phyloP scores from a whole-genome alignment of 2,888 invertebrate species.

The Aporophyla nigra region DNA sequence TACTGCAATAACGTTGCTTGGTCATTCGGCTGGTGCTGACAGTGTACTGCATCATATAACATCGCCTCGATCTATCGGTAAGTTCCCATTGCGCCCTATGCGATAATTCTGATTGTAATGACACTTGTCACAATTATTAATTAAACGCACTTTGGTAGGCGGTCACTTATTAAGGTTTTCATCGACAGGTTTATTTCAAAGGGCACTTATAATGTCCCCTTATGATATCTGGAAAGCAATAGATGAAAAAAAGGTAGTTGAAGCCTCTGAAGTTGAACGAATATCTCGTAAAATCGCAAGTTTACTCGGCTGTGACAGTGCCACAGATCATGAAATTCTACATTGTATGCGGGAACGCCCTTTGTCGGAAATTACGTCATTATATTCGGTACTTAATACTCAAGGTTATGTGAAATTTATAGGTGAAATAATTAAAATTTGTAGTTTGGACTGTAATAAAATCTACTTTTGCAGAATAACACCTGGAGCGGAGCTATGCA shows the following conservation, averaged over 20 bases:
- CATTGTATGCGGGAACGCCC: constrained; percentile 92
- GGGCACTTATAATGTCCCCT: constrained; percentile 93
- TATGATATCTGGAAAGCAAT: constrained; percentile 84
- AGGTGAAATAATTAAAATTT: not conserved
- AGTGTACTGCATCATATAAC: constrained; percentile 93
- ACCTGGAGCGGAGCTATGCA: constrained; percentile 91
- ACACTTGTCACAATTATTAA: not conserved
- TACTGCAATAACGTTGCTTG: constrained; percentile 94
- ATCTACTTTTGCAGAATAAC: constrained; percentile 84
- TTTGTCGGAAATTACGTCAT: constrained; percentile 91
- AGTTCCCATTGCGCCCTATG: constrained; percentile 12
- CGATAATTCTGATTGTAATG: not conserved
- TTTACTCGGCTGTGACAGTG: constrained; percentile 88
- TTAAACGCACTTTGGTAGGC: not conserved
- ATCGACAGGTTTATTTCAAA: constrained; percentile 91
- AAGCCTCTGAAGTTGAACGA: constrained; percentile 80
- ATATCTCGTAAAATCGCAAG: constrained; percentile 91
- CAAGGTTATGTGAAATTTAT: constrained; percentile 20
- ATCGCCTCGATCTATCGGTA: constrained; percentile 93
- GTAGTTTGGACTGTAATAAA: constrained; percentile 10
- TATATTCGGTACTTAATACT: constrained; percentile 81
- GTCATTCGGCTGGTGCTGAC: constrained; percentile 95
- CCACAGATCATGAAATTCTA: constrained; percentile 89
- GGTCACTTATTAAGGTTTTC: not conserved
- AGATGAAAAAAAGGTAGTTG: constrained; percentile 71